Percentiles rank a stretch among this genome's conserved stretches.
These are phyloP conservation scores for Variabilichromis moorii DNA, from an alignment of 2,113 vertebrate species.

Conservation along the genomic window DNA sequence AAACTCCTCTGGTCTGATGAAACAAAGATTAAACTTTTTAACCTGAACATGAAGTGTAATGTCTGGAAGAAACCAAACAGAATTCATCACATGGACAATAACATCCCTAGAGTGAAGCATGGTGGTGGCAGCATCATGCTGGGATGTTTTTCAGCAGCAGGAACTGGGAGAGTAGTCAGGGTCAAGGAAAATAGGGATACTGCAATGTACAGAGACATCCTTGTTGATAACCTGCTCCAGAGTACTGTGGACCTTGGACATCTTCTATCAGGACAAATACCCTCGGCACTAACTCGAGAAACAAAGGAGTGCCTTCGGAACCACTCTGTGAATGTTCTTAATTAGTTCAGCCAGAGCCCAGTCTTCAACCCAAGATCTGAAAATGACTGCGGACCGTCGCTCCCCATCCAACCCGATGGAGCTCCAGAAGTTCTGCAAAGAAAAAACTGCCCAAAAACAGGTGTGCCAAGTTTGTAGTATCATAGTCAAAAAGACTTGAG, in stretches of 20 bases:
- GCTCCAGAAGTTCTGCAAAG: neutral
- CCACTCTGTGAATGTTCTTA: neutral
- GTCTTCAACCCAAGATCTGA: neutral
- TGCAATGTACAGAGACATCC: neutral
- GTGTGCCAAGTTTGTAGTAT: neutral
- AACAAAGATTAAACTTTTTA: neutral
- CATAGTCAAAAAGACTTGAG: neutral
- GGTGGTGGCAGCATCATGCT: neutral
- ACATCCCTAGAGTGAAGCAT: neutral
- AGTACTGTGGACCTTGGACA: neutral
- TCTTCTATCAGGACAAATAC: neutral
- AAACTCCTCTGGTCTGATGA: neutral
- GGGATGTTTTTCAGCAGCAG: neutral
- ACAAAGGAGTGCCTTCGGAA: neutral
- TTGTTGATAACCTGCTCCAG: neutral
- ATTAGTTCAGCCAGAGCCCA: neutral
- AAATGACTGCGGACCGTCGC: rapidly evolving
- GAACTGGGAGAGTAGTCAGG: neutral
- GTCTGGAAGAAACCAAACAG: neutral
- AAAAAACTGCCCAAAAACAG: neutral
- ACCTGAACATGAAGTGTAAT: neutral
- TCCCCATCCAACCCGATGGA: neutral
- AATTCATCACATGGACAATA: neutral
- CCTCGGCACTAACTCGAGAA: neutral
- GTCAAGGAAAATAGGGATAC: neutral